A percentile compares a stretch with the other conserved stretches of the same genome.
phyloP scores from a whole-genome alignment of 2,888 invertebrate species.

The Drosophila conformis region DNA sequence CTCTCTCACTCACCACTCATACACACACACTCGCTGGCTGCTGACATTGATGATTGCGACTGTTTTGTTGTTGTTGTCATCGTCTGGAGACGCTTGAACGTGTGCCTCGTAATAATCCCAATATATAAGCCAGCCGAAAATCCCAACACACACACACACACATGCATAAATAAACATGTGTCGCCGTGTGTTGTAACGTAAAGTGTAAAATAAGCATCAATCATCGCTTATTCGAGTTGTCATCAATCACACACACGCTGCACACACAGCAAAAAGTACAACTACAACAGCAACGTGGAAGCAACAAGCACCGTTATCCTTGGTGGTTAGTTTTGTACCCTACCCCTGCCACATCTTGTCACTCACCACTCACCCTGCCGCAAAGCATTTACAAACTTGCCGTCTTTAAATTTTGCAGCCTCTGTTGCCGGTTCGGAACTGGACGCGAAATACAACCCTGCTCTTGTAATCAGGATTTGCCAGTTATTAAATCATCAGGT shows the following conservation, averaged over 20 bases:
- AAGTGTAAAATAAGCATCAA: constrained; percentile 83
- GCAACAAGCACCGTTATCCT: constrained; percentile 50
- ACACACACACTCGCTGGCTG: constrained; percentile 18
- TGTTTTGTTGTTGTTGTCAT: constrained; percentile 24
- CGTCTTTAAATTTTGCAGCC: constrained; percentile 52
- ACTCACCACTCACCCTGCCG: not conserved
- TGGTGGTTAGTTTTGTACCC: constrained; percentile 53
- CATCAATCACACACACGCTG: constrained; percentile 82
- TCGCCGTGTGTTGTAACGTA: constrained; percentile 80
- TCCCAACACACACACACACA: constrained; percentile 25
- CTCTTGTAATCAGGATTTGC: constrained; percentile 57
- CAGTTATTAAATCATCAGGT: constrained; percentile 77
- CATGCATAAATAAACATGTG: constrained; percentile 74
- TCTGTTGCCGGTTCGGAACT: constrained; percentile 20
- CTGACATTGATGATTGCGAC: constrained; percentile 77
- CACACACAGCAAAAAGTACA: constrained; percentile 59
- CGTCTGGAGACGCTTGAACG: constrained; percentile 76
- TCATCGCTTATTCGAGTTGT: constrained; percentile 84
- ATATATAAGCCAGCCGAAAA: constrained; percentile 49
- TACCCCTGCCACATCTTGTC: not conserved
- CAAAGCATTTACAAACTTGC: constrained; percentile 46
- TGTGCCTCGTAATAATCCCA: constrained; percentile 80
- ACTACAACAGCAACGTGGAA: constrained; percentile 30
- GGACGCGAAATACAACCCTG: constrained; percentile 1
- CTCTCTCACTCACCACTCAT: not conserved